Base-by-base conservation (phyloP, 1,140 invertebrate species). In the Aphaenogaster ashmeadi region DNA sequence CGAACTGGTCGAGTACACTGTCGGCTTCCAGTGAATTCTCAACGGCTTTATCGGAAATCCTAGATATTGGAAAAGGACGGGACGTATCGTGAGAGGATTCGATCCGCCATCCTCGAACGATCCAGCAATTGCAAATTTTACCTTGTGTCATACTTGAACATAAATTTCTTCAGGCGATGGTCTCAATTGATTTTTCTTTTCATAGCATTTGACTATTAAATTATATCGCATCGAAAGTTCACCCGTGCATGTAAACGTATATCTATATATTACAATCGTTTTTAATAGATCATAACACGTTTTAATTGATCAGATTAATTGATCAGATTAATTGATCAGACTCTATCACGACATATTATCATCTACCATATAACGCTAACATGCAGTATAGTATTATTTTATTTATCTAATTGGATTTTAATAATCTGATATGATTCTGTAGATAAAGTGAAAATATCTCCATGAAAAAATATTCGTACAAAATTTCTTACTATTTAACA, bases 41-140 rank as follows among this genome's bases (percentile, higher is more conserved):
- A 60, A 89, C 84, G 88, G 72, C 80, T 91, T 91, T 89, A 89
- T 91, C 90, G 90, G 67, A 81, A 87, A 91, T 91, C 79, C 77
- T 18, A 72, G 69, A 84, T 78, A 80, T 77, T 60, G 77, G 87
- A 87, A 75, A 69, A 75, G 72, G 77, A 88, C 71, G 83, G 60
- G 60, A 58, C 56, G 71, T 90, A 83, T 86, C 90, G 87, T 72
- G 87, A 86, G 77, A 88, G 78, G 72, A 88, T 81, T 88, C 79
- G 74, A 87, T 36, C 15, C 33, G 47, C 27, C 21, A 50, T 33
- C 33, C 74, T 50, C 27, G 33, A 87, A 21, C 44, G 75, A 67
- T 60, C 38, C 33, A 18, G 27, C 21, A 33, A 38, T 74, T 60
- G n/a, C 44, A 41, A 83, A 54, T 58, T 78, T 21, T 44, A 72